These are phyloP conservation scores for Cheilosia pagana DNA, from an alignment of 2,888 invertebrate genomes.

Conservation along the genomic window DNA sequence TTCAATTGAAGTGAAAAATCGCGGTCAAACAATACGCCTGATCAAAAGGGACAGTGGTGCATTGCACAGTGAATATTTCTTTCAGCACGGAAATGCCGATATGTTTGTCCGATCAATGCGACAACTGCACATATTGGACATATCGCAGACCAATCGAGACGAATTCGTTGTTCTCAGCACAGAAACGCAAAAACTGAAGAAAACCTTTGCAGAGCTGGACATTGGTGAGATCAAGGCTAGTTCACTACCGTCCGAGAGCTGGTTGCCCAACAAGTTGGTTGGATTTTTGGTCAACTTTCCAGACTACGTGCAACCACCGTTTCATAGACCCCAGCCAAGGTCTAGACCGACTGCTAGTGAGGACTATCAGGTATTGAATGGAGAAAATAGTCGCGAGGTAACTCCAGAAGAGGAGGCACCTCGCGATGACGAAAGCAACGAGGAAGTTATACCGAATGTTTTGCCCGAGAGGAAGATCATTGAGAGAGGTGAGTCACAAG, in stretches of 20 bases:
- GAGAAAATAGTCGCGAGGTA: constrained; percentile 80
- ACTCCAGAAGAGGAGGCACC: constrained; percentile 87
- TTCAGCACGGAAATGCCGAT: constrained; percentile 94
- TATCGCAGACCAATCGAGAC: constrained; percentile 87
- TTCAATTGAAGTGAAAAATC: constrained; percentile 86
- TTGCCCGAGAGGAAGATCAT: constrained; percentile 80
- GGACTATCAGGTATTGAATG: constrained; percentile 81
- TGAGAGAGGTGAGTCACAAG: constrained; percentile 77
- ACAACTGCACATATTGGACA: constrained; percentile 80
- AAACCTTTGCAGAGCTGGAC: constrained; percentile 94
- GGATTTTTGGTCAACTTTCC: constrained; percentile 82
- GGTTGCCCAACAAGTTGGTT: constrained; percentile 81
- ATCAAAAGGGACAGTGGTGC: constrained; percentile 87
- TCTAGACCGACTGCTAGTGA: constrained; percentile 78
- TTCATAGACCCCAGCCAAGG: constrained; percentile 78
- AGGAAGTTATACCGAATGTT: constrained; percentile 78
- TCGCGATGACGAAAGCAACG: constrained; percentile 79
- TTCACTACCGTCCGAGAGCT: constrained; percentile 79
- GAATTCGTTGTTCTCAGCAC: constrained; percentile 89
- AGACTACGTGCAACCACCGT: constrained; percentile 80
- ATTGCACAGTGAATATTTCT: constrained; percentile 89
- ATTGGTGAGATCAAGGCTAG: constrained; percentile 84
- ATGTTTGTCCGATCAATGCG: constrained; percentile 83
- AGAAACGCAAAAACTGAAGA: constrained; percentile 89
- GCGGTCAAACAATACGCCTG: constrained; percentile 86